phyloP scores from a whole-genome alignment of 1,140 invertebrate genomes.

The Bradynema listronoti region DNA sequence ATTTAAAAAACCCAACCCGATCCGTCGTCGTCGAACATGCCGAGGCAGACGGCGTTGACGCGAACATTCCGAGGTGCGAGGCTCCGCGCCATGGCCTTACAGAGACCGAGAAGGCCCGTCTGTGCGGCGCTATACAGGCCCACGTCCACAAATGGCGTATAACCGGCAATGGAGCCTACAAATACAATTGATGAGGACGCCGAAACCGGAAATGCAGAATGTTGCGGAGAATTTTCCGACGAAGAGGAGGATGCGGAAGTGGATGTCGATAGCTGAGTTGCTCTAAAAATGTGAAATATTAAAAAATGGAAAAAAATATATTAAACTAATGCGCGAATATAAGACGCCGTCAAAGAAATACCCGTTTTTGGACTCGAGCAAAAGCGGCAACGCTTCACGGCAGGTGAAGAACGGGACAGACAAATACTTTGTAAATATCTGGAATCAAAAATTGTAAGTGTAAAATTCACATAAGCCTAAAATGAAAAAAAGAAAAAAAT shows the following conservation, averaged over 20 bases:
- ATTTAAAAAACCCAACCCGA: too few species aligned
- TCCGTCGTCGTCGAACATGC: conserved; percentile 9
- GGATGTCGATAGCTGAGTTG: conserved; percentile 31
- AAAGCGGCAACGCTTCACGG: conserved; percentile 15
- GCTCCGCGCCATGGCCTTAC: conserved; percentile 69
- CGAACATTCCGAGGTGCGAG: conserved; percentile 58
- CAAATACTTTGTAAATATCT: conserved; percentile 26
- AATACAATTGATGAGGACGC: too few species aligned
- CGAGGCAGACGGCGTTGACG: conserved; percentile 71
- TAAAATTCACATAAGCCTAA: too few species aligned
- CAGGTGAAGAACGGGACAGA: conserved; percentile 23
- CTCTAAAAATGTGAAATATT: conserved; percentile 13
- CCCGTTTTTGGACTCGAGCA: conserved; percentile 33
- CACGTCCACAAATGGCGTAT: conserved; percentile 71
- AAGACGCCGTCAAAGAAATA: too few species aligned
- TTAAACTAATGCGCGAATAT: too few species aligned
- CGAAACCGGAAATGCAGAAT: too few species aligned
- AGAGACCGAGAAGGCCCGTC: conserved; percentile 78
- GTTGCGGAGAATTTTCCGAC: too few species aligned
- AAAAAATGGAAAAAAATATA: conserved; percentile 9
- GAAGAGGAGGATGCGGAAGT: conserved; percentile 13
- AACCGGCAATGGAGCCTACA: conserved; percentile 78
- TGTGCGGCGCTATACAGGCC: conserved; percentile 86
- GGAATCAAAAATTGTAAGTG: too few species aligned
- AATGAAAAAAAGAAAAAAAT: too few species aligned